Evolutionary conservation across 2,113 vertebrate species (phyloP).

Genomic region (Erinaceus europaeus): DNA sequence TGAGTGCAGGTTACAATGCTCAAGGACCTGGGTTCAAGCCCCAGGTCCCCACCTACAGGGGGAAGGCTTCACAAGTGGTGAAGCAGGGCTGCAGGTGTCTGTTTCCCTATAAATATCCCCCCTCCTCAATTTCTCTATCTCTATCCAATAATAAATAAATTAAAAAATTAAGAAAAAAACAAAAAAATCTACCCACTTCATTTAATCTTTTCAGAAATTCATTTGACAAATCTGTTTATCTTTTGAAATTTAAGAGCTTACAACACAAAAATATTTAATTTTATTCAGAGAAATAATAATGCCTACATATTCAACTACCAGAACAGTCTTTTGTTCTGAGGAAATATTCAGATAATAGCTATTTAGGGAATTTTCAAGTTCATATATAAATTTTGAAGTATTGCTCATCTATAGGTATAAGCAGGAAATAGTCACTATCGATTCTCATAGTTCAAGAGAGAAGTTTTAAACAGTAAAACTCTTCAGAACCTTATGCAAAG

Average conservation of each 20-base stretch:
- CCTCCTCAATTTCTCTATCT: too few species aligned
- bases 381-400: neutral
- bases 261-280: neutral
- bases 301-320: neutral
- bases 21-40: too few species aligned
- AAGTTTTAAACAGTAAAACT: neutral
- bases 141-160: too few species aligned
- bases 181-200: neutral
- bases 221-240: constrained; percentile 2
- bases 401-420: neutral
- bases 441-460: neutral
- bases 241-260: neutral
- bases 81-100: too few species aligned
- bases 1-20: too few species aligned
- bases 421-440: neutral
- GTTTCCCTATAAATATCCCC: too few species aligned
- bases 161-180: too few species aligned
- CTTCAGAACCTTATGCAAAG: neutral
- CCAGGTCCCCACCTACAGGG: too few species aligned
- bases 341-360: neutral
- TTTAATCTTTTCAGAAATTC: neutral
- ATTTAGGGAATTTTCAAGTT: neutral
- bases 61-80: too few species aligned
- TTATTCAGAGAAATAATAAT: neutral
- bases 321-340: neutral